Conservation (phyloP, 2,888 invertebrate genomes). For the Amphipoea oculea region DNA sequence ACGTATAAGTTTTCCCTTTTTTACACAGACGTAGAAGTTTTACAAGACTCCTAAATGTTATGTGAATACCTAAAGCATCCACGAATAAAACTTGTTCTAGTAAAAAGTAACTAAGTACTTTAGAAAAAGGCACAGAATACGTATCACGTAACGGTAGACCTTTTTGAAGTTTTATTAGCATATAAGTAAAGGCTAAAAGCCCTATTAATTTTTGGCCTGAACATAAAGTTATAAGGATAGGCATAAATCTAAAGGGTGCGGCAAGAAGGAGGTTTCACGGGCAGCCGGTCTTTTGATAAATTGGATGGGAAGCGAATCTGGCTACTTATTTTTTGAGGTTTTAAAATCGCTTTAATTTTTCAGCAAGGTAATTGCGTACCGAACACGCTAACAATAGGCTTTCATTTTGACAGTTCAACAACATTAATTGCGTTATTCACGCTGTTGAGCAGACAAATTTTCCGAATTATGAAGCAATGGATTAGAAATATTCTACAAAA, state of each 20-base stretch:
- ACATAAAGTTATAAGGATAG: constrained; percentile 16
- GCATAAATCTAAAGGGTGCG: constrained; percentile 35
- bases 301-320: constrained; percentile 1
- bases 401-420: too few species aligned
- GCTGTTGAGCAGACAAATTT: neutral
- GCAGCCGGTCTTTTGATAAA: constrained; percentile 30
- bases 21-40: neutral
- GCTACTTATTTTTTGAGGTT: neutral
- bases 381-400: too few species aligned
- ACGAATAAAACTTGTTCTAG: neutral
- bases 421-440: neutral
- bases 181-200: constrained; percentile 9
- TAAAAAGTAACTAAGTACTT: neutral
- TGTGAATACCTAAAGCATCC: neutral
- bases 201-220: constrained; percentile 38
- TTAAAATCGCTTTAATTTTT: neutral
- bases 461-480: too few species aligned
- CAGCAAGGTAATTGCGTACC: neutral
- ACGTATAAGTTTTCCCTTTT: neutral
- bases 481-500: too few species aligned
- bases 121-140: constrained; percentile 15
- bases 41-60: neutral
- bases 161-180: constrained; percentile 39
- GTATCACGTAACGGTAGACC: neutral
- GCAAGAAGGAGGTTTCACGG: neutral